Evolutionary conservation across 2,113 vertebrate species (phyloP).

Genomic region (Larimichthys crocea): DNA sequence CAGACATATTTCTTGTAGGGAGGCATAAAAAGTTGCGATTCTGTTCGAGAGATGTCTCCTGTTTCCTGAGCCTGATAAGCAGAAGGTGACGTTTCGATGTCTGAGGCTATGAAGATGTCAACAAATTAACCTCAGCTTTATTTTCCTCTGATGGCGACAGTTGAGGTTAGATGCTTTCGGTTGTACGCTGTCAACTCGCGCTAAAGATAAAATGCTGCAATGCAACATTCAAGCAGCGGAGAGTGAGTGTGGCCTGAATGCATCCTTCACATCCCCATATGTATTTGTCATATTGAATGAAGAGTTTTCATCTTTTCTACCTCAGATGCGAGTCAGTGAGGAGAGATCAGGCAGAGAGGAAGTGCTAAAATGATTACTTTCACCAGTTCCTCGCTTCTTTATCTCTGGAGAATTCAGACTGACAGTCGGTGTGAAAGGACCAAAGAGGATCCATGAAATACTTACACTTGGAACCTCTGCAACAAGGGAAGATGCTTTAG

Average conservation of each 20-base stretch:
- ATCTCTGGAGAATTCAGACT: slow-evolving; percentile 65
- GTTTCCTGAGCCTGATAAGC: slow-evolving; percentile 25
- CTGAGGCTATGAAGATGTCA: slow-evolving; percentile 29
- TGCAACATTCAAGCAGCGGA: slow-evolving; percentile 45
- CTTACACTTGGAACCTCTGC: slow-evolving; percentile 61
- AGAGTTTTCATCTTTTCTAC: slow-evolving; percentile 57
- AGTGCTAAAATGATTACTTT: slow-evolving; percentile 76
- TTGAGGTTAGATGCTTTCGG: slow-evolving; percentile 30
- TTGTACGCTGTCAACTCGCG: slow-evolving; percentile 30
- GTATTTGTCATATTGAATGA: slow-evolving; percentile 64
- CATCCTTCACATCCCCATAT: slow-evolving; percentile 56
- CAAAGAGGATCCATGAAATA: slow-evolving; percentile 70
- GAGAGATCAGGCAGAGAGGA: slow-evolving; percentile 69
- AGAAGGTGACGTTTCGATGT: slow-evolving; percentile 30
- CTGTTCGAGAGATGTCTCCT: background rate
- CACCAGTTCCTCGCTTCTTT: slow-evolving; percentile 59
- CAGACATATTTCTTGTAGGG: slow-evolving; percentile 19
- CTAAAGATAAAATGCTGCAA: slow-evolving; percentile 59
- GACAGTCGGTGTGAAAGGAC: slow-evolving; percentile 68
- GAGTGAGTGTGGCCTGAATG: slow-evolving; percentile 59
- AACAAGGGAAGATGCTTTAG: slow-evolving; percentile 33
- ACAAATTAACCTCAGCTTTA: slow-evolving; percentile 38
- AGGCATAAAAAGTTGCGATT: slow-evolving; percentile 34
- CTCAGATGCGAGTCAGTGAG: slow-evolving; percentile 54
- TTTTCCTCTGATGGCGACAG: slow-evolving; percentile 22